These are phyloP conservation scores for Nephrotoma flavescens DNA, from an alignment of 2,888 invertebrate species.

Conservation along the genomic window DNA sequence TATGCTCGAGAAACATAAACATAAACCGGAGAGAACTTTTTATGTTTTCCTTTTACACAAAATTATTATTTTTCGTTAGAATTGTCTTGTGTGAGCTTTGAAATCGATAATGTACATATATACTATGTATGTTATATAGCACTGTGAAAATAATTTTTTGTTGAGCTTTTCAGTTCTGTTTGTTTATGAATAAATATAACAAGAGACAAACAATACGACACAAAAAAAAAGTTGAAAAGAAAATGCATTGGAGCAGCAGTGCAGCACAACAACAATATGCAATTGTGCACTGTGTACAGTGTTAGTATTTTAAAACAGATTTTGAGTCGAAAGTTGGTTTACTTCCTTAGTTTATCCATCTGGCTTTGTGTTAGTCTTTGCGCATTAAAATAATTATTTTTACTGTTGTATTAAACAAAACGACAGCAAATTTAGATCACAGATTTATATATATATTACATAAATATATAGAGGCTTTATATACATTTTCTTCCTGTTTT, in stretches of 20 bases:
- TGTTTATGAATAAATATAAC: background rate
- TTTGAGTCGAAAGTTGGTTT: background rate
- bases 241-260: background rate
- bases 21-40: background rate
- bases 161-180: background rate
- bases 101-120: background rate
- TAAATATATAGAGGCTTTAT: background rate
- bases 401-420: background rate
- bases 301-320: background rate
- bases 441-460: background rate
- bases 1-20: background rate
- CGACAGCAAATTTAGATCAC: background rate
- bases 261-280: background rate
- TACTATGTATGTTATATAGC: background rate
- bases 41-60: background rate
- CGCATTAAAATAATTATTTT: background rate
- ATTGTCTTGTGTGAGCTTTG: background rate
- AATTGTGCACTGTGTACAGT: background rate
- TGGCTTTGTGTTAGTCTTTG: background rate
- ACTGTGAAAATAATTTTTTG: background rate
- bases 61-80: background rate
- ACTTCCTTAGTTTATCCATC: background rate
- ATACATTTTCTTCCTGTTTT: background rate
- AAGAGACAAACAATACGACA: background rate
- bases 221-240: background rate